Conservation (phyloP, 2,888 invertebrate species). For the Clepsis dumicolana region DNA sequence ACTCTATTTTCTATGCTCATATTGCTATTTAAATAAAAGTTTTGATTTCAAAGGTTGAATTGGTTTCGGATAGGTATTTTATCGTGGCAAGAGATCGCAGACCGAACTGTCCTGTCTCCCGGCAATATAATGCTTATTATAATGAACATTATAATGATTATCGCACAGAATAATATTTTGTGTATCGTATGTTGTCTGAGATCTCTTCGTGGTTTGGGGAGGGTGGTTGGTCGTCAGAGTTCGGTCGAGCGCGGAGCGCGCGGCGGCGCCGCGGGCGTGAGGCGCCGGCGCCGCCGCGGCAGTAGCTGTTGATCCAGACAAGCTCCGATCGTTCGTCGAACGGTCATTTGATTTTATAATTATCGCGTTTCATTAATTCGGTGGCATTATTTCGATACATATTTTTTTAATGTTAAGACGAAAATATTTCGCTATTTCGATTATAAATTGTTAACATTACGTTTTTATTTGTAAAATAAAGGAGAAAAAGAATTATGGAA, state of each 20-base stretch:
- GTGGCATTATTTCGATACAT: conserved; percentile 52
- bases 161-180: conserved; percentile 54
- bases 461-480: conserved; percentile 55
- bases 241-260: neutral
- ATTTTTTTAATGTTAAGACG: conserved; percentile 53
- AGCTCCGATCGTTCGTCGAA: conserved; percentile 22
- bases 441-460: conserved; percentile 59
- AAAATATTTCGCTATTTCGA: conserved; percentile 54
- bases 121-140: conserved; percentile 38
- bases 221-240: conserved; percentile 37
- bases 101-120: conserved; percentile 46
- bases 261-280: conserved; percentile 3
- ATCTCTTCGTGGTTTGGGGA: conserved; percentile 54
- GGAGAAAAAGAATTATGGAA: conserved; percentile 50
- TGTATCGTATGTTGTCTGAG: conserved; percentile 54
- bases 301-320: conserved; percentile 12
- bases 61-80: conserved; percentile 54
- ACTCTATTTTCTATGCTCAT: conserved; percentile 36
- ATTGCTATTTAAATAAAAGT: conserved; percentile 42
- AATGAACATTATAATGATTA: conserved; percentile 49
- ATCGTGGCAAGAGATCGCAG: conserved; percentile 59
- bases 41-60: conserved; percentile 61
- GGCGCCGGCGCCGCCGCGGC: neutral
- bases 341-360: conserved; percentile 17
- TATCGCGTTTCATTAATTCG: conserved; percentile 30